These are phyloP conservation scores for Mionectes macconnelli DNA, from an alignment of 2,113 vertebrate species.

Conservation along the genomic window DNA sequence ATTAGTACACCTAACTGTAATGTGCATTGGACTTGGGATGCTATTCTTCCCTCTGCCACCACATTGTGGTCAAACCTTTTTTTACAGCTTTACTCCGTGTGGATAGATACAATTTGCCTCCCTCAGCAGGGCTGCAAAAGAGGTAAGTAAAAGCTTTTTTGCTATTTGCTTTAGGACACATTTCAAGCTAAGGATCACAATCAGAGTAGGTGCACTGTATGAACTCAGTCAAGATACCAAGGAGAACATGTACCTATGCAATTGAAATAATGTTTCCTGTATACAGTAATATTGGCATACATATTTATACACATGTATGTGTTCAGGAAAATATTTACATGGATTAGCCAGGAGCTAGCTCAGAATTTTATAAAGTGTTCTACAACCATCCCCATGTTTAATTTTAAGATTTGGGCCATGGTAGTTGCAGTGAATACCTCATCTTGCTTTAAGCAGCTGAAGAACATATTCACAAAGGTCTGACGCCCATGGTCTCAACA, in stretches of 20 bases:
- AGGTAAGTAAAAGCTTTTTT: not conserved
- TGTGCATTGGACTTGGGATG: not conserved
- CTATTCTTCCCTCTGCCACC: not conserved
- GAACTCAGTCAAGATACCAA: not conserved
- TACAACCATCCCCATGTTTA: not conserved
- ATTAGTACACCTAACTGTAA: not conserved
- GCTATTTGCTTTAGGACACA: not conserved
- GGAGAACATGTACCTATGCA: not conserved
- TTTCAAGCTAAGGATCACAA: not conserved
- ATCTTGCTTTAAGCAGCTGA: not conserved
- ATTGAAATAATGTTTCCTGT: not conserved
- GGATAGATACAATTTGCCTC: not conserved
- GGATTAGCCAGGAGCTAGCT: not conserved
- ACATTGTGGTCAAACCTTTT: not conserved
- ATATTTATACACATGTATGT: not conserved
- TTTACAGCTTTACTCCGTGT: not conserved
- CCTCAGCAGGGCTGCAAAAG: not conserved
- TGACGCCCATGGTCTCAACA: not conserved
- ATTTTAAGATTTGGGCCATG: not conserved
- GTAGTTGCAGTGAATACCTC: not conserved
- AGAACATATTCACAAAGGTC: not conserved
- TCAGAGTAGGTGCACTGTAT: not conserved
- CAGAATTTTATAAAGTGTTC: not conserved
- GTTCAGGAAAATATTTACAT: not conserved
- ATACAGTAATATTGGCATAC: not conserved